Base-by-base conservation (phyloP, 2,113 vertebrate species). In the Cyanistes caeruleus region DNA sequence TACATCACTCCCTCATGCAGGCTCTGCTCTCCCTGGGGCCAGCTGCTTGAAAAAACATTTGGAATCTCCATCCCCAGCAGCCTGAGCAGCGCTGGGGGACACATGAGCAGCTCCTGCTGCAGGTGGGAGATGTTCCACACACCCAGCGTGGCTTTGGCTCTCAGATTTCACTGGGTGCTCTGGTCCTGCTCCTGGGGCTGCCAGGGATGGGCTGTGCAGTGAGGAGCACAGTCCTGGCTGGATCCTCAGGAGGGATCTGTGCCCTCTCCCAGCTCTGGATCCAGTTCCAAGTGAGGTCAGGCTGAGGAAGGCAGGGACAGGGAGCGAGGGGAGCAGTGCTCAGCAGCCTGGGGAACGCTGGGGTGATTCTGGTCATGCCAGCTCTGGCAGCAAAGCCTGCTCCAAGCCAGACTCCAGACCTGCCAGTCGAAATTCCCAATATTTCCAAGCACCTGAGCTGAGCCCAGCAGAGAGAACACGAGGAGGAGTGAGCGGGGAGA, bases 381-480 rank as follows among this genome's bases (percentile, higher is more conserved):
- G n/a, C 64, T 23, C 52, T 24, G 37, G 69, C 20, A 83, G 22
- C 79, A 85, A 59, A 43, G 25, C 35, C 39, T 44, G 72, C 76
- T 52, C 72, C 55, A 15, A 31, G 35, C 28, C 0, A 2, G 51
- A n/a, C 44, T 22, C 31, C 5, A 39, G 46, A 53, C 30, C 16
- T 15, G 24, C 30, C 31, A 9, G 33, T 3, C 20, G 2, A 33
- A 80, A 80, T 49, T 37, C 58, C 60, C 39, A 35, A 3, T 10
- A 14, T 59, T 84, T 9, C 60, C 52, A 24, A 35, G 28, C n/a
- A 43, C 43, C 64, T n/a, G 59, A 67, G 43, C 74, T 64, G 73
- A 55, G 56, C 30, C 58, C 60, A 53, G 35, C 3, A 3, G 63
- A 33, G 51, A 0, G 25, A 59, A 46, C 4, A 10, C 0, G 3